A percentile compares a stretch with the other conserved stretches of the same genome.
Evolutionary conservation across 1,140 invertebrate species (phyloP).

Genomic region (Drosophila malerkotliana): DNA sequence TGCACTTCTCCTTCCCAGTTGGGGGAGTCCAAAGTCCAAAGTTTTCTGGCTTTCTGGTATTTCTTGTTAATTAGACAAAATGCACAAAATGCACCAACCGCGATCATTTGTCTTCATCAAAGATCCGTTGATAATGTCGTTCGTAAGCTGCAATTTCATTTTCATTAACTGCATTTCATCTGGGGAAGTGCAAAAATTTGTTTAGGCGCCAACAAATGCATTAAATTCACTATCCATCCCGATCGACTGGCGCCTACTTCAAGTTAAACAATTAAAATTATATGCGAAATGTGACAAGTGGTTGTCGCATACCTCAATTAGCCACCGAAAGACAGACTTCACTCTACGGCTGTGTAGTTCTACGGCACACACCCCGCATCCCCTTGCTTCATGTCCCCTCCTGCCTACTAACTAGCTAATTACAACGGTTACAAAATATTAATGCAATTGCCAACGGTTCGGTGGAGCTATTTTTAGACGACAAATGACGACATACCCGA

Average conservation of each 20-base stretch:
- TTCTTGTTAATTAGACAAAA: constrained; percentile 66
- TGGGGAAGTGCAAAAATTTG: constrained; percentile 21
- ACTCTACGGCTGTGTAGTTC: constrained; percentile 24
- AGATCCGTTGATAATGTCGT: constrained; percentile 73
- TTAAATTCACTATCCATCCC: constrained; percentile 49
- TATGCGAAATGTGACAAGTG: constrained; percentile 79
- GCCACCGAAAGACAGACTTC: constrained; percentile 45
- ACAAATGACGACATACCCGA: constrained; percentile 67
- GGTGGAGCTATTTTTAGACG: constrained; percentile 61
- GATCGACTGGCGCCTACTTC: constrained; percentile 66
- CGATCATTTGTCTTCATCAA: constrained; percentile 78
- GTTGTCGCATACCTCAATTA: constrained; percentile 78
- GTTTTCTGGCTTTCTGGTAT: constrained; percentile 52
- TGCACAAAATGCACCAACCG: constrained; percentile 42
- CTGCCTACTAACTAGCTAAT: constrained; percentile 36
- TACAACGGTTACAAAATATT: constrained; percentile 60
- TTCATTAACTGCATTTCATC: constrained; percentile 9
- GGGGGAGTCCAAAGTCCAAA: constrained; percentile 56
- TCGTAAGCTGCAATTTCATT: constrained; percentile 46
- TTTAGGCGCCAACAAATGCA: constrained; percentile 76
- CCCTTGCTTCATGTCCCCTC: not conserved
- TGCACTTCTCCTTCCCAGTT: constrained; percentile 45
- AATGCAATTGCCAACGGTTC: constrained; percentile 50
- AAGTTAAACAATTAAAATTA: constrained; percentile 77
- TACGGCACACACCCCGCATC: not conserved